These are phyloP conservation scores for Metridium senile DNA, from an alignment of 92 coral and sea anemone genomes.

Conservation along the genomic window DNA sequence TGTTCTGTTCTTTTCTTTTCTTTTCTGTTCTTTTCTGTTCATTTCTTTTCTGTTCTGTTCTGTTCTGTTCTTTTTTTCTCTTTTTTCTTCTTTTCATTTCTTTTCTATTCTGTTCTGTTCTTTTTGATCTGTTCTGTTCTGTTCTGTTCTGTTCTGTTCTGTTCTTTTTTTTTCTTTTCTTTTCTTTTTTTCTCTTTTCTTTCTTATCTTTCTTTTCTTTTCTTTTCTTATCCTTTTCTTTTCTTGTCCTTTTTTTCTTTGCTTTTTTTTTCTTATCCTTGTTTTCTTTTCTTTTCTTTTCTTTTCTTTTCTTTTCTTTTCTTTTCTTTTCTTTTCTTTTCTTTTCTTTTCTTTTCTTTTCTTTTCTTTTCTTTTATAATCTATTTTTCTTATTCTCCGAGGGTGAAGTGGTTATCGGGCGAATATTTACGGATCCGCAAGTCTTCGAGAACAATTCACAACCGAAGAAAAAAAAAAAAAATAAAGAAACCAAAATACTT, in stretches of 20 bases:
- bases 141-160: neutral
- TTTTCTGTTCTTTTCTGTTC: no score
- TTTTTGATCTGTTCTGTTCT: no score
- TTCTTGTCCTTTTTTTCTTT: neutral
- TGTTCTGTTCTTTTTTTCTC: no score
- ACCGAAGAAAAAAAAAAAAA: no score
- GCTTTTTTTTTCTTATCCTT: neutral
- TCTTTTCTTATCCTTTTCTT: neutral
- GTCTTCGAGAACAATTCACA: no score
- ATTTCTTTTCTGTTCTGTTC: no score
- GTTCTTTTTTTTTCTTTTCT: neutral
- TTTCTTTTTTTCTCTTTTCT: neutral
- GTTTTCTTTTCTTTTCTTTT: neutral
- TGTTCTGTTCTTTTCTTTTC: no score
- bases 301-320: neutral
- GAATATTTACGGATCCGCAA: no score
- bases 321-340: neutral
- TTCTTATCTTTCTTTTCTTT: neutral
- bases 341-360: neutral
- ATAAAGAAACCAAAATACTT: no score
- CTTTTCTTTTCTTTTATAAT: neutral
- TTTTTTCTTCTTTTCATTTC: no score
- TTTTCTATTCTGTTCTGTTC: no score
- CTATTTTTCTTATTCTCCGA: neutral
- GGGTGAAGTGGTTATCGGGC: no score